These are phyloP conservation scores for Brachypteracias leptosomus DNA, from an alignment of 2,113 vertebrate genomes.

Conservation along the genomic window DNA sequence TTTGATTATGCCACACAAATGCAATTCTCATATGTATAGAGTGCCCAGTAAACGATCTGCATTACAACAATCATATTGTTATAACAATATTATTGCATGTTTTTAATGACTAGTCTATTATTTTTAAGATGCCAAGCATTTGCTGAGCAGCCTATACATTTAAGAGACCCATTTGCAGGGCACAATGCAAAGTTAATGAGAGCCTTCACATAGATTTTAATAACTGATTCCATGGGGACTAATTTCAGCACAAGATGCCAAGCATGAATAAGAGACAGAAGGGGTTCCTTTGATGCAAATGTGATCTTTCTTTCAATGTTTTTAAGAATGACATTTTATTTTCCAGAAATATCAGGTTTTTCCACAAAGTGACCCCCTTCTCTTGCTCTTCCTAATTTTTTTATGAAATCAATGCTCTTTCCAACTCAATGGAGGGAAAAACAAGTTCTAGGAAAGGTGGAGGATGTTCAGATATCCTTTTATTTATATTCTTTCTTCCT, in stretches of 20 bases:
- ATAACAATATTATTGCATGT: slow-evolving; percentile 29
- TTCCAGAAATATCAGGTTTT: background rate
- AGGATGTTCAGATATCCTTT: background rate
- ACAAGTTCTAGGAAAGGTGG: background rate
- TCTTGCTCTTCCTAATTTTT: background rate
- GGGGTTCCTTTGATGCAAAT: background rate
- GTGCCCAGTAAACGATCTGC: slow-evolving; percentile 11
- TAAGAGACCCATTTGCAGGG: background rate
- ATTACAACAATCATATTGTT: slow-evolving; percentile 3
- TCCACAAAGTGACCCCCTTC: background rate
- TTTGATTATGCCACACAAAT: slow-evolving; percentile 47
- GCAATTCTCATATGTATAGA: background rate
- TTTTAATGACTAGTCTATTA: slow-evolving; percentile 13
- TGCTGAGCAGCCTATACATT: slow-evolving; percentile 8
- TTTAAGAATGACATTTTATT: background rate
- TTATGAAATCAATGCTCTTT: background rate
- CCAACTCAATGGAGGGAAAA: background rate
- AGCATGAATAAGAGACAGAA: background rate
- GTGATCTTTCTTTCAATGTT: background rate
- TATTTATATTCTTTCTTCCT: background rate
- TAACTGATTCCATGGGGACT: background rate
- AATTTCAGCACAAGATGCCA: slow-evolving; percentile 24
- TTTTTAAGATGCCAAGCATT: slow-evolving; percentile 33
- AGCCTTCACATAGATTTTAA: slow-evolving; percentile 25
- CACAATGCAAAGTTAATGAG: slow-evolving; percentile 36